Base-by-base conservation (phyloP, 1,140 invertebrate species). In the Procambarus virginalis region DNA sequence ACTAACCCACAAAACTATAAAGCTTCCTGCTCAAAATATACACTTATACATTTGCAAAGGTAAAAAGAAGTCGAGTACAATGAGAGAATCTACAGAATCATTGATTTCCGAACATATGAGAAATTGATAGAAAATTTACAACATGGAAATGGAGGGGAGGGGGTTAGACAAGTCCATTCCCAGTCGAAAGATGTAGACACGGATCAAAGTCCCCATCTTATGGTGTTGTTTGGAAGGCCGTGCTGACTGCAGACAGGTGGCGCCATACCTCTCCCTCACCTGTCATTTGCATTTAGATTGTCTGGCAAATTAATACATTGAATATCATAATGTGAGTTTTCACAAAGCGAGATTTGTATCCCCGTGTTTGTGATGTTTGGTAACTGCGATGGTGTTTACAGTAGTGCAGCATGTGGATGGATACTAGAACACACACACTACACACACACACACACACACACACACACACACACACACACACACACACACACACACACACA, bases 241-340 rank as follows among this genome's bases (percentile, higher is more conserved):
- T 55, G 51, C 10, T 55, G 5, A 10, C 51, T 10, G 51, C 22
- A 14, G 22, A 6, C n/a, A 51, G 5, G 49, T 12, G 12, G 3
- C 6, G 14, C 73, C 51, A 4, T 51, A 60, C 6, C 17, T n/a
- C 34, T 2, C 46, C 48, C 58, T 49, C 48, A 4, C 55, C 55
- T 45, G 68, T 48, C 75, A 86, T 86, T 86, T 86, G 76, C 84
- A 86, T 86, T 64, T 86, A 86, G 84, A 86, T 86, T 86, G 84
- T 86, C 84, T 68, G 60, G 76, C 84, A 86, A 86, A 86, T 86
- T 86, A 86, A 86, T 86, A 86, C 84, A 86, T 78, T 79, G 84
- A 86, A 86, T 86, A 86, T 75, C 70, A 79, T 86, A 22, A 79
- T 78, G 79, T 79, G 77, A 73, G 45, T 86, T 86, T 86, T 64